These are phyloP conservation scores for Chaitophorus viminalis DNA, from an alignment of 2,888 invertebrate genomes.

Conservation along the genomic window DNA sequence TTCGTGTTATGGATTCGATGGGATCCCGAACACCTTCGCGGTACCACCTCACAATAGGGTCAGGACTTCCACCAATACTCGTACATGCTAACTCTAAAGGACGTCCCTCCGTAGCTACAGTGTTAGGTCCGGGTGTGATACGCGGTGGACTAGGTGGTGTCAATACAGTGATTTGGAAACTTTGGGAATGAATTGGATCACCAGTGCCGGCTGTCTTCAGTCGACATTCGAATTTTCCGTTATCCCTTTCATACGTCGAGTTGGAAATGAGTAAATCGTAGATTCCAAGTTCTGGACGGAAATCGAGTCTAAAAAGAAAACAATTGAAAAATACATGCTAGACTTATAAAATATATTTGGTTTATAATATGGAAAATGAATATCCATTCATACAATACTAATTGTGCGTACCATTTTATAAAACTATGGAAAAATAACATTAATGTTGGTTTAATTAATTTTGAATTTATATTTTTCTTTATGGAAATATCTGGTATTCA, in stretches of 20 bases:
- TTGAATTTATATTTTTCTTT: too few relatives aligned
- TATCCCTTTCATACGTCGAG: slow-evolving; percentile 89
- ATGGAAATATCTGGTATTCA: too few relatives aligned
- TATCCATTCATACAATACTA: background rate
- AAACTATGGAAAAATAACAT: background rate
- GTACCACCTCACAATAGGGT: slow-evolving; percentile 87
- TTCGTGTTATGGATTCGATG: slow-evolving; percentile 76
- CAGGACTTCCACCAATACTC: slow-evolving; percentile 89
- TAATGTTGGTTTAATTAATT: background rate
- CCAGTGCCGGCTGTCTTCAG: slow-evolving; percentile 86
- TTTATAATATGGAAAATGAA: background rate
- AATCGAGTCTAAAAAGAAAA: slow-evolving; percentile 75
- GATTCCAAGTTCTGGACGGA: slow-evolving; percentile 80
- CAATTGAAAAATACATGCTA: background rate
- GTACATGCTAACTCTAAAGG: slow-evolving; percentile 81
- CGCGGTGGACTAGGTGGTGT: slow-evolving; percentile 84
- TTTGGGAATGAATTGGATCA: slow-evolving; percentile 82
- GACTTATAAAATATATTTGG: background rate
- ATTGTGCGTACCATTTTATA: background rate
- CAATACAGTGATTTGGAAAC: slow-evolving; percentile 80
- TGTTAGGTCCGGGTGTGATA: slow-evolving; percentile 79
- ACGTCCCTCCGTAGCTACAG: slow-evolving; percentile 84
- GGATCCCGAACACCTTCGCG: slow-evolving; percentile 80
- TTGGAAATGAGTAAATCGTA: slow-evolving; percentile 91
- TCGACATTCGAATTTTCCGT: slow-evolving; percentile 91